Evolutionary conservation across 1,140 invertebrate genomes (phyloP).

Genomic region (Trypoxylus dichotomus): DNA sequence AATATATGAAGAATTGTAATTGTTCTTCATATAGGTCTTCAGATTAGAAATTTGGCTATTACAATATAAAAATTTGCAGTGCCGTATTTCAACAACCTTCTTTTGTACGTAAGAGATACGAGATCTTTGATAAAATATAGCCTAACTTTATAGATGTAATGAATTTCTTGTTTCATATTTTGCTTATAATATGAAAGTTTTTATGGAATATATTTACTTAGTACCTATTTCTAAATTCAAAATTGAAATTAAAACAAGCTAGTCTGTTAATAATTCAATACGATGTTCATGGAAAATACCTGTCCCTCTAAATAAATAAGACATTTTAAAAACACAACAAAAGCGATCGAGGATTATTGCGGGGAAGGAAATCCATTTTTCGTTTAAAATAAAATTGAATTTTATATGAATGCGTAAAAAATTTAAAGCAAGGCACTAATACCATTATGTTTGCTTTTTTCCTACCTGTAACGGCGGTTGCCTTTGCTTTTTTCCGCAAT

Average conservation of each 20-base stretch:
- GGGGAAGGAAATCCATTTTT: neutral
- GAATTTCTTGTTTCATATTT: constrained; percentile 2
- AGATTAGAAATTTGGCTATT: no score
- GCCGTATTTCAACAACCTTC: no score
- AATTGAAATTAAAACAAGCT: no score
- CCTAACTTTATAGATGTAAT: no score
- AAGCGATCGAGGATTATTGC: neutral
- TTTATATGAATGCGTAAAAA: constrained; percentile 25
- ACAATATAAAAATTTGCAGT: no score
- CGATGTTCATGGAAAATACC: neutral
- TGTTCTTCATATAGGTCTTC: no score
- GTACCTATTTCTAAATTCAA: neutral
- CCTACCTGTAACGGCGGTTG: neutral
- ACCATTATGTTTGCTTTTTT: constrained; percentile 26
- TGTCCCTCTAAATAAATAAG: constrained; percentile 1
- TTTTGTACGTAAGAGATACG: no score
- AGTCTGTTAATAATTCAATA: neutral
- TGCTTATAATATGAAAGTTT: neutral
- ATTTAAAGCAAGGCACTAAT: constrained; percentile 17
- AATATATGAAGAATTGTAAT: no score
- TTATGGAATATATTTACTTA: neutral
- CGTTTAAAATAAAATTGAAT: constrained; percentile 16
- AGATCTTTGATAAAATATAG: no score
- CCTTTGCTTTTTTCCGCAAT: neutral
- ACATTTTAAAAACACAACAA: constrained; percentile 12